Evolutionary conservation across 2,888 invertebrate species (phyloP), one percentile per base, ranked within the genome.

Genomic region (Lagria hirta): DNA sequence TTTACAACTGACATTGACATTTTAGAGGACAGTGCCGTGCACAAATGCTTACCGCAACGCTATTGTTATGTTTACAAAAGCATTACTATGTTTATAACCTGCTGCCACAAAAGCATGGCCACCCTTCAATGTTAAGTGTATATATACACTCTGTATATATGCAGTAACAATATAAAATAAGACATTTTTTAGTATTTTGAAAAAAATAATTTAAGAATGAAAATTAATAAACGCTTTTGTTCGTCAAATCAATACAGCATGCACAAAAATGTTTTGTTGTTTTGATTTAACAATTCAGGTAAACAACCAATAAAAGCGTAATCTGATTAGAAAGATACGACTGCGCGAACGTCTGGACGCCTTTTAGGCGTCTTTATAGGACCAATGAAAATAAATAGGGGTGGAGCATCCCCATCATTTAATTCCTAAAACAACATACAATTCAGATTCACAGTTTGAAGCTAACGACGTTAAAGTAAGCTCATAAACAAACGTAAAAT

Each of bases 401-500:
- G 70, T 66, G 70, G 69, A 67, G 67, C 66, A 55, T n/a, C n/a
- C n/a, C n/a, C n/a, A n/a, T 58, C 61, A 55, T 61, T 61, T 53
- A 55, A 60, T 60, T 62, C 52, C 53, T 51, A 52, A 54, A 55
- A 57, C 58, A 55, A 56, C 56, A 48, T 54, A 54, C 52, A 55
- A 57, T 56, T 57, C 55, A 42, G 49, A 51, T 55, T 57, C 54
- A 48, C 58, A 58, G 62, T 62, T 53, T 51, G 51, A 54, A 49
- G 51, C 57, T 54, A 58, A 56, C 58, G 48, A 54, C 53, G 54
- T 58, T 57, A 55, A 43, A 38, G 48, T 35, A 32, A 40, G 36
- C 35, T 34, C 16, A 17, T 16, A 28, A 28, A 24, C 12, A 40
- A 34, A 42, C 22, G 4, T 26, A 5, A 50, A 57, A 90, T 91